These are phyloP conservation scores for Drosophila nigritarsus DNA, from an alignment of 2,888 invertebrate genomes.

Conservation along the genomic window DNA sequence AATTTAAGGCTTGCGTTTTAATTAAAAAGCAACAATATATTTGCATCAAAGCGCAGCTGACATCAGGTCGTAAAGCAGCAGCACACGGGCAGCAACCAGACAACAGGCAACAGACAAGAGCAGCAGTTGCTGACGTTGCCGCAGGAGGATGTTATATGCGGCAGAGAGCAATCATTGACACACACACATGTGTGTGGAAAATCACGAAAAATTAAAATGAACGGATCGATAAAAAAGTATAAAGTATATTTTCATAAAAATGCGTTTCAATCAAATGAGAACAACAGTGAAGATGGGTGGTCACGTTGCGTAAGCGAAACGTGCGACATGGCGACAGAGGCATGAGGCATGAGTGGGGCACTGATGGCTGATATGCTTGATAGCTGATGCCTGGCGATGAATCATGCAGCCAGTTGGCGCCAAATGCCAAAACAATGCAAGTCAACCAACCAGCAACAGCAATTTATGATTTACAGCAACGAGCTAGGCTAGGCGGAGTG, in stretches of 20 bases:
- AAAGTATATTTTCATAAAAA: conserved; percentile 69
- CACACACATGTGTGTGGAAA: conserved; percentile 14
- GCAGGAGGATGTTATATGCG: conserved; percentile 25
- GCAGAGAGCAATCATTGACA: conserved; percentile 45
- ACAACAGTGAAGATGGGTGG: conserved; percentile 19
- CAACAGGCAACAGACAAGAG: conserved; percentile 37
- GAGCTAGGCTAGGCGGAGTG: background rate
- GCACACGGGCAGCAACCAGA: conserved; percentile 20
- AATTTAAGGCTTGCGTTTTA: conserved; percentile 75
- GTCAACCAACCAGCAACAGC: conserved; percentile 42
- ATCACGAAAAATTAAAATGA: conserved; percentile 67
- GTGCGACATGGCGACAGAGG: conserved; percentile 29
- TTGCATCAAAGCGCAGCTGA: conserved; percentile 74
- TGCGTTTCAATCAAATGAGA: conserved; percentile 62
- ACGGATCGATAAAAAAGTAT: conserved; percentile 69
- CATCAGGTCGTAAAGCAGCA: conserved; percentile 67
- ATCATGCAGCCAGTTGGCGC: conserved; percentile 77
- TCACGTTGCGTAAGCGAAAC: conserved; percentile 70
- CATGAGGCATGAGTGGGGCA: conserved; percentile 21
- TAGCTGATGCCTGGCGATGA: conserved; percentile 54
- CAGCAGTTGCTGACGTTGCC: conserved; percentile 23
- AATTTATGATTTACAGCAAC: conserved; percentile 65
- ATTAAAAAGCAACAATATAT: conserved; percentile 76
- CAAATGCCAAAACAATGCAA: conserved; percentile 77
- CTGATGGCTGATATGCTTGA: conserved; percentile 19